Evolutionary conservation across 2,888 invertebrate species (phyloP).

Genomic region (Cybosia mesomella): DNA sequence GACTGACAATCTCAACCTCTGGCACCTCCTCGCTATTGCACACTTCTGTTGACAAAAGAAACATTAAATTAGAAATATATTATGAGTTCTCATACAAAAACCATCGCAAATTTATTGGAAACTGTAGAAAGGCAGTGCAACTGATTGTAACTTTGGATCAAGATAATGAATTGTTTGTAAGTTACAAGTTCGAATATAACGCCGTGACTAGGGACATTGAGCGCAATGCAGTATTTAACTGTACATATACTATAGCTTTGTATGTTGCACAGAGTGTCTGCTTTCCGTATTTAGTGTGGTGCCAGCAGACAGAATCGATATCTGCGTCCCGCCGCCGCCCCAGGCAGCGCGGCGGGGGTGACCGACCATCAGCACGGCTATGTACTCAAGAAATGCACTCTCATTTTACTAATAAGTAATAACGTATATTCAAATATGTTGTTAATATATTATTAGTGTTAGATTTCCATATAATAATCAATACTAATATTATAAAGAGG

Average conservation of each 20-base stretch:
- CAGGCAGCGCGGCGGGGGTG: slow-evolving; percentile 54
- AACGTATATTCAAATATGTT: slow-evolving; percentile 1
- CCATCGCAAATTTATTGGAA: slow-evolving; percentile 31
- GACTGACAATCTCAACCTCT: slow-evolving; percentile 98
- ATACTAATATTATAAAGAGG: no score
- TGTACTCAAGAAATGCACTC: slow-evolving; percentile 63
- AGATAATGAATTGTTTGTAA: slow-evolving; percentile 65
- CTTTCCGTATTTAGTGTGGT: slow-evolving; percentile 74
- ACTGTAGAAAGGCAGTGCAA: slow-evolving; percentile 43
- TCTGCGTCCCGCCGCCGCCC: slow-evolving; percentile 57
- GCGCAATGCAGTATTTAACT: slow-evolving; percentile 64
- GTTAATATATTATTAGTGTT: slow-evolving; percentile 6
- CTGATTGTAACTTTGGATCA: slow-evolving; percentile 54
- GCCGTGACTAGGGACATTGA: slow-evolving; percentile 71
- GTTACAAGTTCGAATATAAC: slow-evolving; percentile 66
- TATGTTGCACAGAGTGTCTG: slow-evolving; percentile 60
- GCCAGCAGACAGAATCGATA: slow-evolving; percentile 83
- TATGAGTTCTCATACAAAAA: slow-evolving; percentile 31
- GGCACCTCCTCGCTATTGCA: slow-evolving; percentile 97
- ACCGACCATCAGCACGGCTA: slow-evolving; percentile 65
- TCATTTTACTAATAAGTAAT: slow-evolving; percentile 24
- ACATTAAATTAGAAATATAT: slow-evolving; percentile 40
- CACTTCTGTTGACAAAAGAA: slow-evolving; percentile 90
- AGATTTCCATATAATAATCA: slow-evolving; percentile 1
- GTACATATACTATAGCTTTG: slow-evolving; percentile 51